Conservation (phyloP, 1,140 invertebrate species). For the Pachypeltis micranthus region DNA sequence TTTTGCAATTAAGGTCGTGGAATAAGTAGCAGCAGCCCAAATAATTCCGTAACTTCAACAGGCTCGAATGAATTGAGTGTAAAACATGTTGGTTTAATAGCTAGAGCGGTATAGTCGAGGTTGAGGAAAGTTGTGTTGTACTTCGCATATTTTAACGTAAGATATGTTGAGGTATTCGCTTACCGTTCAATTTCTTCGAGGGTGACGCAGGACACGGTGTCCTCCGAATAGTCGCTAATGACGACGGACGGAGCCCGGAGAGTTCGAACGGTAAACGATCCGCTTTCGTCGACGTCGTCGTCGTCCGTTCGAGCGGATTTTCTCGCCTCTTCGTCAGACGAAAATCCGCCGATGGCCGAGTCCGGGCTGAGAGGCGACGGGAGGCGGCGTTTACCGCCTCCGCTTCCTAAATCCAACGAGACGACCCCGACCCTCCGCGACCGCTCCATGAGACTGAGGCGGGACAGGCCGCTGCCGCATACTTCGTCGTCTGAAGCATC, state of each 20-base stretch:
- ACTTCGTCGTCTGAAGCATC: neutral
- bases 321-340: neutral
- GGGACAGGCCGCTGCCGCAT: neutral
- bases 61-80: too few species aligned
- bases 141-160: too few species aligned
- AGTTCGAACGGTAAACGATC: conserved; percentile 37
- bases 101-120: too few species aligned
- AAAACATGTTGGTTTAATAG: too few species aligned
- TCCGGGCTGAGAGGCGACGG: conserved; percentile 3
- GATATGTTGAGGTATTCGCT: too few species aligned
- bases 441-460: conserved; percentile 6
- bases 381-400: conserved; percentile 11
- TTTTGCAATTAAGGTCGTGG: too few species aligned
- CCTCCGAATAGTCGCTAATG: conserved; percentile 71
- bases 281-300: conserved; percentile 20
- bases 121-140: too few species aligned
- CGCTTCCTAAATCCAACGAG: neutral
- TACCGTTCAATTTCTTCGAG: conserved; percentile 46
- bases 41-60: too few species aligned
- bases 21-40: too few species aligned
- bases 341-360: conserved; percentile 5
- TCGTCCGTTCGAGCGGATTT: neutral
- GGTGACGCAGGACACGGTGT: conserved; percentile 40
- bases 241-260: conserved; percentile 69
- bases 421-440: neutral